A percentile compares a stretch with the other conserved stretches of the same genome.
phyloP scores from a whole-genome alignment of 2,797 vertebrate species.

The Spinus pinus region DNA sequence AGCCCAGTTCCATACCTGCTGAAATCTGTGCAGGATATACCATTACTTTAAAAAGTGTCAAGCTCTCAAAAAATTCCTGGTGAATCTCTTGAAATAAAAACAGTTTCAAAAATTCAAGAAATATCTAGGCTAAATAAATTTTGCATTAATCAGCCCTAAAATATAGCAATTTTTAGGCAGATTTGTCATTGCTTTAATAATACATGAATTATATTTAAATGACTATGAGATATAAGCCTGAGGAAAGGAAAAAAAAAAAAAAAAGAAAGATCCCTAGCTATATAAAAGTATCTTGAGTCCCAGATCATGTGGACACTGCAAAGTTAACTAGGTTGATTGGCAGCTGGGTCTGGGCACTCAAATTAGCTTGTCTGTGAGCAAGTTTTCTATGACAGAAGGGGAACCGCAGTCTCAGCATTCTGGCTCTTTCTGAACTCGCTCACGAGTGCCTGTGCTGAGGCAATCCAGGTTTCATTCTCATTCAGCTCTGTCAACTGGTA shows the following conservation, averaged over 20 bases:
- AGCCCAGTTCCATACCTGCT: background rate
- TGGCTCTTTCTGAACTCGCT: background rate
- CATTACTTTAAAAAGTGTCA: background rate
- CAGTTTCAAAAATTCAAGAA: background rate
- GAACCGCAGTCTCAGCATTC: background rate
- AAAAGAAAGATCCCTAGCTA: background rate
- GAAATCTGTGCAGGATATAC: background rate
- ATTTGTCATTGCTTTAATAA: background rate
- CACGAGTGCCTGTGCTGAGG: background rate
- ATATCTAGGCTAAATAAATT: background rate
- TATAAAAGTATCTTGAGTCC: background rate
- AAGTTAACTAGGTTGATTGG: conserved; percentile 46
- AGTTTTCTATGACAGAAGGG: background rate
- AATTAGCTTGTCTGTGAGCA: conserved; percentile 44
- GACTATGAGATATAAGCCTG: background rate
- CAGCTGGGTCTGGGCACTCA: conserved; percentile 52
- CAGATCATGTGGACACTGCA: background rate
- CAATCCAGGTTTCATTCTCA: background rate
- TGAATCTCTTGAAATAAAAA: background rate
- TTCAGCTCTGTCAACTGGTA: background rate
- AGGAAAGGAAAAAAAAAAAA: background rate
- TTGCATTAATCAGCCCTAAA: background rate
- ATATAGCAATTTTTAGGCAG: background rate
- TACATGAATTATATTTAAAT: background rate
- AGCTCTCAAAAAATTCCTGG: background rate